These are phyloP conservation scores for rat (Rattus norvegicus) DNA, from an alignment of 2,113 vertebrate species.

Conservation along the genomic window GRCr8 NC_086029.1:23891001-23891500, in stretches of 20 bases:
- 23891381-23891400: background rate
- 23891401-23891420: background rate
- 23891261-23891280: background rate
- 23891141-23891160: background rate
- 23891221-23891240: background rate
- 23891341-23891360: background rate
- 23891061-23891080: background rate
- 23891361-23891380: background rate
- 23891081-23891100: background rate
- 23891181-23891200: background rate
- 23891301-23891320: background rate
- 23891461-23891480: background rate
- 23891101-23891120: background rate
- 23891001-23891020: background rate
- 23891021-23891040: background rate
- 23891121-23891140: background rate
- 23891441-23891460: background rate
- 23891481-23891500: background rate
- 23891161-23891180: background rate
- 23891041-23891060: background rate
- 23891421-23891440: background rate
- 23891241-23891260: background rate
- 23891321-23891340: background rate
- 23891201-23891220: background rate
- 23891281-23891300: background rate